These are phyloP conservation scores for Pocillopora verrucosa DNA, from an alignment of 64 coral and sea anemone genomes.

Conservation along the genomic window DNA sequence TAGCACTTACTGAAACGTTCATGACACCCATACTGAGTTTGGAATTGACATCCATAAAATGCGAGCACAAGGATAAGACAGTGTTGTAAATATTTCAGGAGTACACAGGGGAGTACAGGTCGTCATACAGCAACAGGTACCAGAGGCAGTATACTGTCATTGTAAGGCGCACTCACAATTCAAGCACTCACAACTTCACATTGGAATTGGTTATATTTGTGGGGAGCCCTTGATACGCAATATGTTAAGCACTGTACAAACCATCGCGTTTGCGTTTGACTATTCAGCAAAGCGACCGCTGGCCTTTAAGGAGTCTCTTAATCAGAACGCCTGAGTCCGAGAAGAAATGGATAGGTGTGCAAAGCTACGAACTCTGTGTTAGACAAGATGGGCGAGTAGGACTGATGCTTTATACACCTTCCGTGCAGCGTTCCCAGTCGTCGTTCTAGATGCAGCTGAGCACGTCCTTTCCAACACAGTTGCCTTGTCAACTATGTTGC, in stretches of 20 bases:
- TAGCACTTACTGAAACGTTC: slow-evolving; percentile 65
- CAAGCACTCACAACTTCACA: slow-evolving; percentile 64
- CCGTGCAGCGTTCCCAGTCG: too few species aligned
- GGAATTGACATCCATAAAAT: slow-evolving; percentile 51
- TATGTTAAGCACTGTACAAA: slow-evolving; percentile 73
- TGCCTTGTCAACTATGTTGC: too few species aligned
- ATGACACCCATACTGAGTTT: slow-evolving; percentile 50
- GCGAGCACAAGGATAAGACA: neutral
- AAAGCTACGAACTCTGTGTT: too few species aligned
- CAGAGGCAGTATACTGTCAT: slow-evolving; percentile 63
- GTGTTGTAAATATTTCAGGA: slow-evolving; percentile 67
- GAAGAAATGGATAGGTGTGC: too few species aligned
- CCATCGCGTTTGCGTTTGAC: slow-evolving; percentile 78
- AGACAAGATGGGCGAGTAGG: slow-evolving; percentile 79
- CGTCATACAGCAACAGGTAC: slow-evolving; percentile 56
- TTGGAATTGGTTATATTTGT: slow-evolving; percentile 46
- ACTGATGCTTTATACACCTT: too few species aligned
- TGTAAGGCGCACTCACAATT: slow-evolving; percentile 67
- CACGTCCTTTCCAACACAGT: too few species aligned
- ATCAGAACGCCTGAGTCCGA: slow-evolving; percentile 60
- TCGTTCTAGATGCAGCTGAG: too few species aligned
- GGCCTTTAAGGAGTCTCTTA: slow-evolving; percentile 69
- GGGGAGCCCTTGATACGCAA: too few species aligned
- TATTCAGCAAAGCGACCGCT: slow-evolving; percentile 75
- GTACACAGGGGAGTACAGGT: slow-evolving; percentile 72